Evolutionary conservation across 2,113 vertebrate species (phyloP).

Genomic region (Oryzias curvinotus): DNA sequence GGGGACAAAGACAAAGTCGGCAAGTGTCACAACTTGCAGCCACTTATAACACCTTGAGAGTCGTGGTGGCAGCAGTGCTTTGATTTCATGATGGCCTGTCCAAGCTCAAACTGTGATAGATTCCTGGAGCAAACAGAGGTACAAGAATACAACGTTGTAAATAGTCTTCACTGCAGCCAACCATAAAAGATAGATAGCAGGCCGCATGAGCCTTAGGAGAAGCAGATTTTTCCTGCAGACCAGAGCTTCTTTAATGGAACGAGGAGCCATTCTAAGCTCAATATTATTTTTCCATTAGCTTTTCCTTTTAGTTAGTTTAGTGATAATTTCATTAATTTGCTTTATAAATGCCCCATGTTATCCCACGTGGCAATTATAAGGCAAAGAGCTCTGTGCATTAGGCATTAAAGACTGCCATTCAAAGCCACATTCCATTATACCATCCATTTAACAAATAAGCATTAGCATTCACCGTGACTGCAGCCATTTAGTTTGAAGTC

Average conservation of each 20-base stretch:
- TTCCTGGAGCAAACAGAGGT: background rate
- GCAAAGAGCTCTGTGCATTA: background rate
- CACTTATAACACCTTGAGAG: too few species aligned
- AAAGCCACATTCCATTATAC: slow-evolving; percentile 25
- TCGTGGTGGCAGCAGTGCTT: background rate
- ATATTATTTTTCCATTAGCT: slow-evolving; percentile 3
- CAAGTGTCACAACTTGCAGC: too few species aligned
- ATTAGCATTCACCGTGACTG: slow-evolving; percentile 34
- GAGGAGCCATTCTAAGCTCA: background rate
- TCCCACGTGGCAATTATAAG: slow-evolving; percentile 1
- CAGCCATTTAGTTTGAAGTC: slow-evolving; percentile 35
- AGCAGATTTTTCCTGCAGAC: slow-evolving; percentile 13
- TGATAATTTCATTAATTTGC: slow-evolving; percentile 4
- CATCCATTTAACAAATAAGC: slow-evolving; percentile 37
- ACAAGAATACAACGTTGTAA: slow-evolving; percentile 1
- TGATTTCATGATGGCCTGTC: background rate
- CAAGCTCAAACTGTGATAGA: slow-evolving; percentile 1
- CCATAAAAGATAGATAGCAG: slow-evolving; percentile 13
- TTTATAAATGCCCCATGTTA: slow-evolving; percentile 6
- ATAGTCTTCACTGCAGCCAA: slow-evolving; percentile 8
- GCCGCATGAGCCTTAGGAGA: background rate
- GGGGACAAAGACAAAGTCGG: too few species aligned
- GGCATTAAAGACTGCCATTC: slow-evolving; percentile 4
- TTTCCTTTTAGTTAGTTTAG: slow-evolving; percentile 2
- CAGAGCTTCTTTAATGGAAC: slow-evolving; percentile 21